Percentiles rank a stretch among this genome's conserved stretches.
phyloP scores from a whole-genome alignment of 1,140 invertebrate species.

The Trachymyrmex septentrionalis region DNA sequence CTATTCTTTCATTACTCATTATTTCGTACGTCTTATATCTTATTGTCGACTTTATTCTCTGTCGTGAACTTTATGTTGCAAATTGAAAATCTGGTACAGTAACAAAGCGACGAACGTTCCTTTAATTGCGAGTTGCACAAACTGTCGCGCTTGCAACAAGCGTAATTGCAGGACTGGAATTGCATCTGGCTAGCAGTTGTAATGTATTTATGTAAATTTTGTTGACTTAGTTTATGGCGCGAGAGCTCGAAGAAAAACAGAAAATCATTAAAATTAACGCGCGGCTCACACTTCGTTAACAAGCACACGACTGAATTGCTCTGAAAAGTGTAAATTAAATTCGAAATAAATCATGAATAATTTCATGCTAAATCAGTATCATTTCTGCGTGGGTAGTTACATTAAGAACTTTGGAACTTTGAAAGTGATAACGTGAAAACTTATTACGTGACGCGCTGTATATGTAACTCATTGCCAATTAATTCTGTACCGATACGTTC shows the following conservation, averaged over 20 bases:
- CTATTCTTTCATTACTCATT: neutral
- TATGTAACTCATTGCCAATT: neutral
- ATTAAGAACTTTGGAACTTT: slow-evolving; percentile 21
- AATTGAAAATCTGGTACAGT: neutral
- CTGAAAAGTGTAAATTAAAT: slow-evolving; percentile 1
- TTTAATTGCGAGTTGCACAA: slow-evolving; percentile 25
- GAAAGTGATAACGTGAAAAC: neutral
- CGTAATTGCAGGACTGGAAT: slow-evolving; percentile 39
- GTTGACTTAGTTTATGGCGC: slow-evolving; percentile 6
- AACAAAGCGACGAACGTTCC: slow-evolving; percentile 9
- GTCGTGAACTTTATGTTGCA: neutral
- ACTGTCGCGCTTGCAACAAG: neutral
- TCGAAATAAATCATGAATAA: slow-evolving; percentile 14
- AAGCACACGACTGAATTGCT: neutral
- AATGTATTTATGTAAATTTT: slow-evolving; percentile 52
- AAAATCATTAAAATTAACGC: slow-evolving; percentile 33
- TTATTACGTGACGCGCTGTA: neutral
- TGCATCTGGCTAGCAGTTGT: slow-evolving; percentile 13
- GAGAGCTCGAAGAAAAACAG: slow-evolving; percentile 16
- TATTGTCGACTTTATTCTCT: neutral
- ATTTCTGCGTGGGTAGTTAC: neutral
- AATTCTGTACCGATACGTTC: neutral
- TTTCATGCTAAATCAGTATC: neutral
- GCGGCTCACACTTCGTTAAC: neutral
- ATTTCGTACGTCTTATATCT: neutral